Evolutionary conservation across 1,140 invertebrate genomes (phyloP).

Genomic region (Heliconius eleuchia): DNA sequence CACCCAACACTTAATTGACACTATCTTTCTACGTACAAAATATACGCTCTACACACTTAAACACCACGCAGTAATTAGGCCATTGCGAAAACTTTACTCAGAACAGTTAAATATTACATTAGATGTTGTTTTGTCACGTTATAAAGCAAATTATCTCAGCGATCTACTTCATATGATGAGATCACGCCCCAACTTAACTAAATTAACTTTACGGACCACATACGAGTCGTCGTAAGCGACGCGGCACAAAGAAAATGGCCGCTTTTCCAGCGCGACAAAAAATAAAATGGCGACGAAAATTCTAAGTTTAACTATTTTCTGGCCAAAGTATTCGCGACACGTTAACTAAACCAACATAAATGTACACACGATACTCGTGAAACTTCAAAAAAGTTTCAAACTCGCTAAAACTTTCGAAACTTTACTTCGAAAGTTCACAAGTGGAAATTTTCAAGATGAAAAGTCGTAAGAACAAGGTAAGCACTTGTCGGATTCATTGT

Average conservation of each 20-base stretch:
- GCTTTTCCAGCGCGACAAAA: slow-evolving; percentile 82
- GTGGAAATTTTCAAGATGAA: slow-evolving; percentile 81
- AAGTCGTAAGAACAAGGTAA: slow-evolving; percentile 73
- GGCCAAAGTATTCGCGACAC: slow-evolving; percentile 64
- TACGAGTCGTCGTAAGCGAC: slow-evolving; percentile 78
- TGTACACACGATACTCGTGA: slow-evolving; percentile 26
- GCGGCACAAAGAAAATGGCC: slow-evolving; percentile 83
- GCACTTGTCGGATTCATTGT: slow-evolving; percentile 56
- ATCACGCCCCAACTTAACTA: slow-evolving; percentile 78
- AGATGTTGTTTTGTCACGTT: slow-evolving; percentile 43
- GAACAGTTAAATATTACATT: slow-evolving; percentile 55
- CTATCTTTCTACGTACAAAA: slow-evolving; percentile 54
- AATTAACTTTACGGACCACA: slow-evolving; percentile 79
- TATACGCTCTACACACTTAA: slow-evolving; percentile 52
- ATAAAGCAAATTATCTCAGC: slow-evolving; percentile 61
- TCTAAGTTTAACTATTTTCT: slow-evolving; percentile 81
- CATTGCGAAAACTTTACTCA: slow-evolving; percentile 64
- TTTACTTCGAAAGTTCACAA: slow-evolving; percentile 78
- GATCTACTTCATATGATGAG: slow-evolving; percentile 72
- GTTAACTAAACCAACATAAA: slow-evolving; percentile 51
- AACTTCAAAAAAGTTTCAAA: slow-evolving; percentile 63
- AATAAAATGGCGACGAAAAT: slow-evolving; percentile 83
- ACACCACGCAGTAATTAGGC: slow-evolving; percentile 76
- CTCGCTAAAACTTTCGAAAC: slow-evolving; percentile 71
- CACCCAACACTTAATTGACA: slow-evolving; percentile 59